These are phyloP conservation scores for Andrena camellia DNA, from an alignment of 2,888 invertebrate species.

Conservation along the genomic window DNA sequence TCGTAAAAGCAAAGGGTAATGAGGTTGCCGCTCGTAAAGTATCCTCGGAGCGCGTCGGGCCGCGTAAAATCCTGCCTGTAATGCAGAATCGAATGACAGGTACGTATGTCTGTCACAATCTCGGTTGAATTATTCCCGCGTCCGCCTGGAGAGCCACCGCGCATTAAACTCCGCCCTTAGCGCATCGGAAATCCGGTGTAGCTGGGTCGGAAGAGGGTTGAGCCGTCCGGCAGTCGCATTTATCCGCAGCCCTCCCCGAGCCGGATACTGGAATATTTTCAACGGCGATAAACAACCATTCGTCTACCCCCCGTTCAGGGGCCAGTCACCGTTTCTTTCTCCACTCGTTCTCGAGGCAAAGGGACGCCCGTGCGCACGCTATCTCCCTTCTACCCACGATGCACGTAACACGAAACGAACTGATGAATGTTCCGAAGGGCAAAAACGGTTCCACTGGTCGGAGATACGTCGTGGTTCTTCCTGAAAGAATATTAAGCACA, in stretches of 20 bases:
- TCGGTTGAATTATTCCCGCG: conserved; percentile 59
- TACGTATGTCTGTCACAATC: conserved; percentile 50
- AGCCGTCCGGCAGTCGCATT: conserved; percentile 51
- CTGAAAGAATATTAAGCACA: conserved; percentile 65
- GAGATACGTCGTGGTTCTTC: conserved; percentile 57
- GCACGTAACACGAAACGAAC: conserved; percentile 60
- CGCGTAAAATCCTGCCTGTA: not conserved
- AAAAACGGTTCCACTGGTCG: conserved; percentile 50
- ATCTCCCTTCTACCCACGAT: conserved; percentile 15
- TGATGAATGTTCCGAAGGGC: conserved; percentile 64
- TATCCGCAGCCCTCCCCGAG: conserved; percentile 45
- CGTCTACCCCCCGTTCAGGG: conserved; percentile 61
- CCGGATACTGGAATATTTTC: conserved; percentile 68
- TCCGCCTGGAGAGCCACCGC: conserved; percentile 46
- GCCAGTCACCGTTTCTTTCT: conserved; percentile 57
- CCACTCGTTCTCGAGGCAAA: conserved; percentile 34
- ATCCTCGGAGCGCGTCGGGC: not conserved
- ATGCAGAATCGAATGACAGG: conserved; percentile 40
- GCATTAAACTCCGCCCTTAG: conserved; percentile 62
- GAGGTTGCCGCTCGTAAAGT: not conserved
- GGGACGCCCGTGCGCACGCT: not conserved
- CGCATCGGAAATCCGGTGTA: conserved; percentile 48
- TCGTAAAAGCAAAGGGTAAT: not conserved
- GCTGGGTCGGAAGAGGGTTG: conserved; percentile 49
- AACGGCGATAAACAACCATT: conserved; percentile 76